phyloP scores from a whole-genome alignment of 2,888 invertebrate genomes.

The Drosophila borborema region DNA sequence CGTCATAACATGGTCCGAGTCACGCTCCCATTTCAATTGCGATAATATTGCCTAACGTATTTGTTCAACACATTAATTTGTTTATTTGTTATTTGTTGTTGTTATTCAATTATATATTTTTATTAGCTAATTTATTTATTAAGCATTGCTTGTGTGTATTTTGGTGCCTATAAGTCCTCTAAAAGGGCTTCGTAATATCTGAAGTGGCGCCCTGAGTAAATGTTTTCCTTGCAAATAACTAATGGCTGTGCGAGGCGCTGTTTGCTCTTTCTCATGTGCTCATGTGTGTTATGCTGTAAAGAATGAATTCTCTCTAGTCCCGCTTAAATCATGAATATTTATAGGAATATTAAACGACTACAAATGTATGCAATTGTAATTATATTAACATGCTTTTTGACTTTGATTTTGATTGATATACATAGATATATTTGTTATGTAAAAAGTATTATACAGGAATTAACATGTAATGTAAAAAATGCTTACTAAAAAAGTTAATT shows the following conservation, averaged over 20 bases:
- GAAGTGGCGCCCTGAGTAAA: conserved; percentile 16
- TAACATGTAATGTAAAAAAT: not conserved
- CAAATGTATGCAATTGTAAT: not conserved
- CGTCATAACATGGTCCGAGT: not conserved
- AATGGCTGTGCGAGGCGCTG: conserved; percentile 2
- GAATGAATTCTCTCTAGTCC: not conserved
- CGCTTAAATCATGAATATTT: conserved; percentile 18
- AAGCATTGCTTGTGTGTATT: conserved; percentile 12
- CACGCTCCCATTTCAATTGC: conserved; percentile 16
- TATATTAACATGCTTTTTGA: not conserved
- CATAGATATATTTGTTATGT: not conserved
- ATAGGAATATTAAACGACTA: conserved; percentile 1
- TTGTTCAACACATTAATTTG: conserved; percentile 43
- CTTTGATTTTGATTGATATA: conserved; percentile 6
- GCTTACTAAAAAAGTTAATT: not conserved
- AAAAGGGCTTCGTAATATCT: not conserved
- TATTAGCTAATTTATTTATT: conserved; percentile 48
- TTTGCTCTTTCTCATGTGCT: not conserved
- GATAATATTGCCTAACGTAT: conserved; percentile 24
- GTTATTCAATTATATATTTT: conserved; percentile 21
- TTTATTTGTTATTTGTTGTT: conserved; percentile 27
- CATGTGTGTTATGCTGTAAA: not conserved
- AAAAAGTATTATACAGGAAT: not conserved
- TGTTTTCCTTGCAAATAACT: conserved; percentile 12
- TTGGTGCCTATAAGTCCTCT: not conserved